These are phyloP conservation scores for Drosophila parabipectinata DNA, from an alignment of 1,140 invertebrate genomes.

Conservation along the genomic window DNA sequence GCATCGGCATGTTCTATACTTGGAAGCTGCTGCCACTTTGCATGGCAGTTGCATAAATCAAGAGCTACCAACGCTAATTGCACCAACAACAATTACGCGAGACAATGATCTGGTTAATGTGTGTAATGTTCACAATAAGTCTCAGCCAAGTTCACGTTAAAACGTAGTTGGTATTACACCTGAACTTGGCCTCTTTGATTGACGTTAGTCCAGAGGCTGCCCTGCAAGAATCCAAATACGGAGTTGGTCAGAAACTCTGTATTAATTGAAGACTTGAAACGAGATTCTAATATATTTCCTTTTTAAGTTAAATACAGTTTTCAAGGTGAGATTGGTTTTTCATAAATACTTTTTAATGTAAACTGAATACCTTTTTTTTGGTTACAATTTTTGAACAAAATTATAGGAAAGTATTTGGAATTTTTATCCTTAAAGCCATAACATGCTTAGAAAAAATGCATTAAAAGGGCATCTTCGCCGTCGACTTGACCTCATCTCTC, in stretches of 20 bases:
- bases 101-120: slow-evolving; percentile 51
- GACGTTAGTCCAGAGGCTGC: slow-evolving; percentile 9
- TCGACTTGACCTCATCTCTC: background rate
- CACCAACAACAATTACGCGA: slow-evolving; percentile 51
- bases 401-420: too few relatives aligned
- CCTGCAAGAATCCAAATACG: slow-evolving; percentile 7
- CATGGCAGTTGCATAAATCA: slow-evolving; percentile 68
- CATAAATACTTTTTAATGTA: too few relatives aligned
- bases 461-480: background rate
- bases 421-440: too few relatives aligned
- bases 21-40: slow-evolving; percentile 63
- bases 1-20: slow-evolving; percentile 60
- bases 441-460: background rate
- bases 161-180: slow-evolving; percentile 56
- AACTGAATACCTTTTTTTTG: too few relatives aligned
- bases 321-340: too few relatives aligned
- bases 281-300: background rate
- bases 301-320: background rate
- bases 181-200: slow-evolving; percentile 39
- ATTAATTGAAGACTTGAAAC: background rate
- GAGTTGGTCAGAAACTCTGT: slow-evolving; percentile 3
- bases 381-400: too few relatives aligned
- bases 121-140: slow-evolving; percentile 31
- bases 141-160: slow-evolving; percentile 21
- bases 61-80: slow-evolving; percentile 66